These are phyloP conservation scores for Colius striatus DNA, from an alignment of 2,113 vertebrate genomes.

Conservation along the genomic window DNA sequence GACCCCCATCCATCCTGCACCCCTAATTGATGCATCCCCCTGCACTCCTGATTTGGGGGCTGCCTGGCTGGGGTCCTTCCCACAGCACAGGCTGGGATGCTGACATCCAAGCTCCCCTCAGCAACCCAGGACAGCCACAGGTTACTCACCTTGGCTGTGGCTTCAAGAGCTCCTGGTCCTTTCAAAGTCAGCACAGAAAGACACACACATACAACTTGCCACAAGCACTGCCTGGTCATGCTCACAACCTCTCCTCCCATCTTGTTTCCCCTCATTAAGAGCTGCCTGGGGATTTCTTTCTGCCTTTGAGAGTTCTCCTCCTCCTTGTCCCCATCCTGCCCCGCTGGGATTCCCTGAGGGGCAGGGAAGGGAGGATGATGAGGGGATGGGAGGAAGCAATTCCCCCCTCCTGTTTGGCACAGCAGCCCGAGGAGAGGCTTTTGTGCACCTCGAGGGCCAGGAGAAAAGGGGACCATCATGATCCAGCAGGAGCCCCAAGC, in stretches of 20 bases:
- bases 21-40: neutral
- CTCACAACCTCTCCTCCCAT: neutral
- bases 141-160: neutral
- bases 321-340: neutral
- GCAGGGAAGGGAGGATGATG: neutral
- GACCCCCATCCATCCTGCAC: neutral
- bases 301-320: neutral
- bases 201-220: neutral
- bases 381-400: neutral
- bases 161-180: neutral
- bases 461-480: neutral
- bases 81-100: neutral
- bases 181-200: neutral
- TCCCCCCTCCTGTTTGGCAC: neutral
- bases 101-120: neutral
- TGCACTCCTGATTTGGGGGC: accelerated
- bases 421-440: accelerated
- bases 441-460: neutral
- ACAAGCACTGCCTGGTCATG: neutral
- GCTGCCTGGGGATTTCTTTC: neutral
- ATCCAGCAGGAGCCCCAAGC: neutral
- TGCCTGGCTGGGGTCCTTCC: neutral
- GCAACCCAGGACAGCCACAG: neutral
- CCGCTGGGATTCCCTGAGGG: neutral
- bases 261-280: neutral